phyloP scores from a whole-genome alignment of 2,113 vertebrate genomes.

The Vulpes vulpes region DNA sequence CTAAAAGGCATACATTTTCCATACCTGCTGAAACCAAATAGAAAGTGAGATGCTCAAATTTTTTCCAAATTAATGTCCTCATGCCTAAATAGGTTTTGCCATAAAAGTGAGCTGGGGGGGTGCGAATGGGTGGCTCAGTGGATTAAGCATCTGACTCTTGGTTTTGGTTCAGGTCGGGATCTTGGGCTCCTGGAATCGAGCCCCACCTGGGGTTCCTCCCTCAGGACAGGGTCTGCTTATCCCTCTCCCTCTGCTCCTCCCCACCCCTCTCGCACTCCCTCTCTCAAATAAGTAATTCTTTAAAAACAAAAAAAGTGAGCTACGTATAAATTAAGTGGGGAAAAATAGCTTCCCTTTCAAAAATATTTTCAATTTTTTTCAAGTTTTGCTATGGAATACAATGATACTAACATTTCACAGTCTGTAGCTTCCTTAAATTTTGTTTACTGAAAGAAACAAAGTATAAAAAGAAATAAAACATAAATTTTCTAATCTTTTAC shows the following conservation, averaged over 20 bases:
- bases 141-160: background rate
- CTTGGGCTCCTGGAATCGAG: background rate
- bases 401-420: background rate
- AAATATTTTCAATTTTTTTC: background rate
- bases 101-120: background rate
- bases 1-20: background rate
- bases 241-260: background rate
- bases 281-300: background rate
- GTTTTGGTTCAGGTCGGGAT: background rate
- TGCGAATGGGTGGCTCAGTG: background rate
- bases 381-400: slow-evolving; percentile 12
- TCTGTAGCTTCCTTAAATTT: background rate
- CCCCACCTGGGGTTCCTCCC: background rate
- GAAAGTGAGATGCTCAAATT: background rate
- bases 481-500: background rate
- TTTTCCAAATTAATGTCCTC: background rate
- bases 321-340: background rate
- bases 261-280: background rate
- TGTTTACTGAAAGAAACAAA: background rate
- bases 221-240: background rate
- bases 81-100: background rate
- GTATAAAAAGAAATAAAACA: background rate
- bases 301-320: background rate
- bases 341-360: background rate
- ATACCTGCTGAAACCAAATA: slow-evolving; percentile 41